Evolutionary conservation across 2,888 invertebrate species (phyloP), one percentile per base, ranked within the genome.

Genomic region (Autographa pulchrina): DNA sequence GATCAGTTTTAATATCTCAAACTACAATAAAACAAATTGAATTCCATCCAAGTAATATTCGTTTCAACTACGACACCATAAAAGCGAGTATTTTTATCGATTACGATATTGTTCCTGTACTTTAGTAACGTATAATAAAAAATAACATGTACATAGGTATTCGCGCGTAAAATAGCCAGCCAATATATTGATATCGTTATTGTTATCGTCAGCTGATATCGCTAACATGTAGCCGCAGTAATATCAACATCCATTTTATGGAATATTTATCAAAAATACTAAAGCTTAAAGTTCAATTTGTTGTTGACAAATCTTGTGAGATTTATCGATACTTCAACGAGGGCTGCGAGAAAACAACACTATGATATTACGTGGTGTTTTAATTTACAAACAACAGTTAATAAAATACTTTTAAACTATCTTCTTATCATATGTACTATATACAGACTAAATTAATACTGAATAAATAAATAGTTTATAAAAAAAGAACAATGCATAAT

Each of bases 121-220:
- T 38, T 38, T 38, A 11, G 35, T 35, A 11, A n/a, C 16, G n/a
- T n/a, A 48, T 16, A 48, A 48, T 48, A 56, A 56, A 25, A 54
- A 56, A 5, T 20, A 20, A 56, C 54, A 54, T 20, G 54, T 32
- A 58, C 11, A 65, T 18, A 63, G 32, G 31, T 5, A 6, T 14
- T 16, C 8, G 16, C 18, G 8, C 20, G 14, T 65, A 60, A 72
- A 66, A 48, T 4, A 65, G 60, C 13, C 18, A 13, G 43, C 25
- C 54, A 63, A 31, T 60, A 31, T 56, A 41, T 25, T 56, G 38
- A 54, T 58, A 70, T 64, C 62, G 38, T 31, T 62, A 71, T 65
- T 38, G 61, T 60, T 48, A 41, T 48, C n/a, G 48, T 48, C 48
- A 48, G 48, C n/a, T 52, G 65, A 65, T 72, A 78, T 70, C 69